Evolutionary conservation across 2,888 invertebrate genomes (phyloP), one percentile per base, ranked within the genome.

Genomic region (Leptura quadrifasciata): DNA sequence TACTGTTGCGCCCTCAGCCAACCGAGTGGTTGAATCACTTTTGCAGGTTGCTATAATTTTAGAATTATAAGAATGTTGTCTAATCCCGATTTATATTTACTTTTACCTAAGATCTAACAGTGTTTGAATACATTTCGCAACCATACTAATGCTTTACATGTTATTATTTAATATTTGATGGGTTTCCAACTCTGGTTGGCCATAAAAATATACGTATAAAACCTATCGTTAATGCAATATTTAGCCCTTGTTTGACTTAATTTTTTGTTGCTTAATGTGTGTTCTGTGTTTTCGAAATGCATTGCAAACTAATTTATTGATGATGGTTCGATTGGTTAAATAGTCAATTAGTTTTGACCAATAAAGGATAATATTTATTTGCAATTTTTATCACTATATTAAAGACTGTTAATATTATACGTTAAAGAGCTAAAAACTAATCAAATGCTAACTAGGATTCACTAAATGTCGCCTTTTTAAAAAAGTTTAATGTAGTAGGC

Each of bases 1-100:
- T 93, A 89, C 90, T 92, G 88, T 90, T 92, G 88, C 90, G 91
- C 85, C 91, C 91, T 84, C 90, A 91, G 88, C 90, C 91, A 84
- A 89, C 90, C 85, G 91, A 91, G 87, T 92, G 92, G 92, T 91
- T 92, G 89, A 91, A 88, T 89, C 91, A 90, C 85, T 90, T 92
- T 85, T 90, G 90, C 91, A 92, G 92, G 92, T 92, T 89, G 85
- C 85, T 87, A 86, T 76, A 77, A 80, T 80, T 81, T 78, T 79
- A 70, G 55, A 71, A 64, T 79, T 81, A 75, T 79, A 76, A 72
- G 80, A 83, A 81, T 81, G 83, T 80, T 79, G 74, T 77, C 77
- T 60, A 63, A 60, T 74, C 64, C 68, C 61, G 27, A 70, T 58
- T 60, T 74, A 73, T 69, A 63, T 68, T 74, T 76, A 63, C 65